Conservation (phyloP, 1,140 invertebrate species). For the Centruroides vittatus region DNA sequence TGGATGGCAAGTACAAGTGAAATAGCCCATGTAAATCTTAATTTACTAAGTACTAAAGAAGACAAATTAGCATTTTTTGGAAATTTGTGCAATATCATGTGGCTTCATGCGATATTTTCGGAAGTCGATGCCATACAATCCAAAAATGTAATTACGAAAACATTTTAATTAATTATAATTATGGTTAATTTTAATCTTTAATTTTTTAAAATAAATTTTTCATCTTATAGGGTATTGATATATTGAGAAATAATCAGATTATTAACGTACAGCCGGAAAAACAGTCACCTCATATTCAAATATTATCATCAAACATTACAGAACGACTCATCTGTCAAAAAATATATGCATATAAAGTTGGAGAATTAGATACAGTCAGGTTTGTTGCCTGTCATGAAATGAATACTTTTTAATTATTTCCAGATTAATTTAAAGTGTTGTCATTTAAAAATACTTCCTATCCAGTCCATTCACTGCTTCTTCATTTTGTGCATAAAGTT, state of each 20-base stretch:
- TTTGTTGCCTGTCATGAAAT: not conserved
- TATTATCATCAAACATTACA: constrained; percentile 6
- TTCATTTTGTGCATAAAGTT: too few relatives aligned
- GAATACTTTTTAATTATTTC: too few relatives aligned
- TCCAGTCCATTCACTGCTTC: too few relatives aligned
- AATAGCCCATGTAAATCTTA: constrained; percentile 8
- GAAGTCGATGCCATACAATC: not conserved
- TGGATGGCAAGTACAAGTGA: constrained; percentile 12
- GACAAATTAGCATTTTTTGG: constrained; percentile 11
- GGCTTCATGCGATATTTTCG: constrained; percentile 8
- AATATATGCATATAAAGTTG: constrained; percentile 5
- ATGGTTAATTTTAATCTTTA: too few relatives aligned
- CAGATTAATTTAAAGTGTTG: too few relatives aligned
- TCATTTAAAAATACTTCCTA: too few relatives aligned
- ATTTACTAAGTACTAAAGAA: constrained; percentile 4
- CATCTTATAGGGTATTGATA: too few relatives aligned
- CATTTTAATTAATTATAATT: too few relatives aligned
- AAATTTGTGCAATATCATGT: constrained; percentile 11
- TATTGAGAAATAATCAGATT: too few relatives aligned
- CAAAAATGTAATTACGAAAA: too few relatives aligned
- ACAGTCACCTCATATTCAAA: not conserved
- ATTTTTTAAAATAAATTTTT: too few relatives aligned
- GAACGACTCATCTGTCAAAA: constrained; percentile 7
- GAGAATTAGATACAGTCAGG: constrained; percentile 8
- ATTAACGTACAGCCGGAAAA: too few relatives aligned